phyloP scores from a whole-genome alignment of 2,797 vertebrate genomes.

The Nannoperca obscura region DNA sequence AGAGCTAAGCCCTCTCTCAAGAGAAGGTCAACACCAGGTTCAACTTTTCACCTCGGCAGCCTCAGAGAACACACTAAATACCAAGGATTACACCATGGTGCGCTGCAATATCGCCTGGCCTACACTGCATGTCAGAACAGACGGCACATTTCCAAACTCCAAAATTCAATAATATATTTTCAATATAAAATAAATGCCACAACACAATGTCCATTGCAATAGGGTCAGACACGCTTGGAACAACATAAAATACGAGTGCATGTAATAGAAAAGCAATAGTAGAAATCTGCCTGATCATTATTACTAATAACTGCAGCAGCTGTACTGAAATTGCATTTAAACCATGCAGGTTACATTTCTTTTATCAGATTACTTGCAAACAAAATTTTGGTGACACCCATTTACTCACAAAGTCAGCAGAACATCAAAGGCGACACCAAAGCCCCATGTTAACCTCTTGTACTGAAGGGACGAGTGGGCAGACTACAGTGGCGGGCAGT shows the following conservation, averaged over 20 bases:
- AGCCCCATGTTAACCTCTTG: neutral
- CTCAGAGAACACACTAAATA: conserved; percentile 76
- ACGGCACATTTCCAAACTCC: conserved; percentile 48
- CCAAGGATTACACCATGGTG: conserved; percentile 68
- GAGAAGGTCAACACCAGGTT: conserved; percentile 83
- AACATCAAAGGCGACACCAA: conserved; percentile 23
- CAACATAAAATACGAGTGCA: neutral
- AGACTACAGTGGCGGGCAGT: neutral
- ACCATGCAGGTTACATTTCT: neutral
- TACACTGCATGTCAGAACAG: conserved; percentile 38
- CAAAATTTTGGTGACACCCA: neutral
- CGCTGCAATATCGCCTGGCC: conserved; percentile 60
- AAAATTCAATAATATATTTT: conserved; percentile 38
- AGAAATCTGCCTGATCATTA: neutral
- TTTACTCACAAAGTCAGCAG: neutral
- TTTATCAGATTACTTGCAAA: neutral
- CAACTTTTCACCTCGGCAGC: conserved; percentile 84
- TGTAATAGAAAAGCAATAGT: neutral
- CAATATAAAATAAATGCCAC: conserved; percentile 25
- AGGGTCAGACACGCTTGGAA: neutral
- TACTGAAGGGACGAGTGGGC: neutral
- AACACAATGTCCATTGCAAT: conserved; percentile 1
- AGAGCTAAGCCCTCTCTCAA: conserved; percentile 79
- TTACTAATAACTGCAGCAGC: neutral
- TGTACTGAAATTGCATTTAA: conserved; percentile 2